Percentiles rank a stretch among this genome's conserved stretches.
Conservation (phyloP, 2,888 invertebrate species). For the Drosophila neonasuta region DNA sequence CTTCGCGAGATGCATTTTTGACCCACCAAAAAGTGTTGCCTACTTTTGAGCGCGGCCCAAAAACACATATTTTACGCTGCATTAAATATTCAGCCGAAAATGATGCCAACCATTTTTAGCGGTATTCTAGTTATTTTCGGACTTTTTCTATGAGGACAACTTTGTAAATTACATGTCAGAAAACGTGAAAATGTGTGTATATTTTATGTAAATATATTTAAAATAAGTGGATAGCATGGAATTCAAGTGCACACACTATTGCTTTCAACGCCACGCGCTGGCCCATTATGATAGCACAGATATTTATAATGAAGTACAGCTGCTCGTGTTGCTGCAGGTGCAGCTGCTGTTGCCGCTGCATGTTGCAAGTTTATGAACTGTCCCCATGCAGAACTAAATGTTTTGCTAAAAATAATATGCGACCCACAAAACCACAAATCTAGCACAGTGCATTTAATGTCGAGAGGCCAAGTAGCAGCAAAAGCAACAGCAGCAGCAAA, state of each 20-base stretch:
- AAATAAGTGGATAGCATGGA: conserved; percentile 45
- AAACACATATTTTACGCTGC: conserved; percentile 28
- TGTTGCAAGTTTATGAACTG: conserved; percentile 42
- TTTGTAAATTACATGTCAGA: conserved; percentile 36
- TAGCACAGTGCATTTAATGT: conserved; percentile 56
- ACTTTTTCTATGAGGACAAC: conserved; percentile 17
- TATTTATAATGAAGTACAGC: conserved; percentile 58
- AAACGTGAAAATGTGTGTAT: conserved; percentile 24
- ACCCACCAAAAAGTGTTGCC: conserved; percentile 18
- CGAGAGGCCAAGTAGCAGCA: conserved; percentile 18
- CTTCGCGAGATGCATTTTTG: neutral
- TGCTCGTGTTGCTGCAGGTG: neutral
- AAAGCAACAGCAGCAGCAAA: neutral
- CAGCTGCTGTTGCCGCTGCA: conserved; percentile 27
- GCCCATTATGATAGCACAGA: conserved; percentile 24
- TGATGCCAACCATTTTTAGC: conserved; percentile 20
- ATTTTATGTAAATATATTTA: conserved; percentile 29
- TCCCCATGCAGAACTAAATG: conserved; percentile 24
- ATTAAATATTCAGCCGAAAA: conserved; percentile 40
- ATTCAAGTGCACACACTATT: conserved; percentile 51
- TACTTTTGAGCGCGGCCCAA: conserved; percentile 16
- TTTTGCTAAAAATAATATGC: conserved; percentile 49
- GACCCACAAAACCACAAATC: conserved; percentile 64
- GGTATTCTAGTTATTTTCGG: conserved; percentile 18
- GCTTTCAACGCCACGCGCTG: conserved; percentile 21